Evolutionary conservation across 2,113 vertebrate genomes (phyloP).

Genomic region (Cervus canadensis): DNA sequence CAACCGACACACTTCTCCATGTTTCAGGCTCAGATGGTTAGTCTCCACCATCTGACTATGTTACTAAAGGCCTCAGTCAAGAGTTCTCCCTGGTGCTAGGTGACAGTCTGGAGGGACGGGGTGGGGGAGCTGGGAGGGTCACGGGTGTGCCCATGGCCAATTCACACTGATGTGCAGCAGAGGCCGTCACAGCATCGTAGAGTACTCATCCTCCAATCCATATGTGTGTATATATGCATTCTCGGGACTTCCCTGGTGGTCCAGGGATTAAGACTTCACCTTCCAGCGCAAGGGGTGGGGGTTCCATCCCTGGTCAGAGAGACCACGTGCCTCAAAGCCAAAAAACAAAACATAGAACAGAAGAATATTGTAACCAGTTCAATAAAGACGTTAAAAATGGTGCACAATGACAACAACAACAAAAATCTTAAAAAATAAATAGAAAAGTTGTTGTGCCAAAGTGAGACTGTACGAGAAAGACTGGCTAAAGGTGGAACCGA

Average conservation of each 20-base stretch:
- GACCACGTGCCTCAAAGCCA: background rate
- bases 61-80: background rate
- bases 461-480: background rate
- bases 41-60: background rate
- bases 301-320: background rate
- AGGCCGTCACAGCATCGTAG: background rate
- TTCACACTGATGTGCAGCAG: background rate
- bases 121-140: background rate
- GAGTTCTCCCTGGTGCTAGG: background rate
- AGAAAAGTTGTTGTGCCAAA: background rate
- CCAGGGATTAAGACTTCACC: background rate
- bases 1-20: background rate
- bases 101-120: background rate
- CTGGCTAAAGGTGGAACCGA: rapidly evolving
- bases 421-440: background rate
- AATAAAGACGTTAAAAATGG: background rate
- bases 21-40: background rate
- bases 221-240: rapidly evolving
- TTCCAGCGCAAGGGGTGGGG: background rate
- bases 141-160: background rate
- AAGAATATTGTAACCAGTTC: background rate
- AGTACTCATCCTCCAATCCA: background rate
- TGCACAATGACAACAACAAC: background rate
- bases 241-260: background rate
- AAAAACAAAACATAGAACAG: background rate